Conservation (phyloP, 2,113 vertebrate genomes). For the Plecturocebus donacophilus region DNA sequence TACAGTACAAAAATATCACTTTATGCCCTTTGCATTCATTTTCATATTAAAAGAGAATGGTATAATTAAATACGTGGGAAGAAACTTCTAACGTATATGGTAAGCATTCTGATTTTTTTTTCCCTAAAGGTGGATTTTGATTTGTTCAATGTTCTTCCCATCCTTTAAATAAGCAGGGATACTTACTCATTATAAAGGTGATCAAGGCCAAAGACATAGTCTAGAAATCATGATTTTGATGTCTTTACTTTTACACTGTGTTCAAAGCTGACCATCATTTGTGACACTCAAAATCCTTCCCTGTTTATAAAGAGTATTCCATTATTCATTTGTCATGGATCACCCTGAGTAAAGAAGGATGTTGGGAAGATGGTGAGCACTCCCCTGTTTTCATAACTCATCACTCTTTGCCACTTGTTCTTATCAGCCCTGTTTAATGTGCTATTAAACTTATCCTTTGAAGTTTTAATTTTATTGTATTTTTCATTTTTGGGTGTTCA, state of each 20-base stretch:
- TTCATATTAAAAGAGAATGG: not conserved
- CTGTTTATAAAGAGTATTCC: not conserved
- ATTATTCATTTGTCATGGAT: not conserved
- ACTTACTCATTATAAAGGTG: not conserved
- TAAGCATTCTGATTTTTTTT: not conserved
- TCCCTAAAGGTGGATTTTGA: not conserved
- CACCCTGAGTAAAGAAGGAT: not conserved
- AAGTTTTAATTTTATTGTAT: not conserved
- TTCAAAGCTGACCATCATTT: not conserved
- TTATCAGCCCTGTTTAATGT: not conserved
- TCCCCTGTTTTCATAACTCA: not conserved
- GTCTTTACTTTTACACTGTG: not conserved
- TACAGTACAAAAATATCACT: not conserved
- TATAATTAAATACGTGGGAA: not conserved
- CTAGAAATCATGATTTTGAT: not conserved
- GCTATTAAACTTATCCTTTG: not conserved
- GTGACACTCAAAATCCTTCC: not conserved
- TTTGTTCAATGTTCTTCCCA: not conserved
- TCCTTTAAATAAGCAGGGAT: not conserved
- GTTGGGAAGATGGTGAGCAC: not conserved
- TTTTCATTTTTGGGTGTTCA: not conserved
- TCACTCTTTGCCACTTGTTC: not conserved
- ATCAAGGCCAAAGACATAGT: not conserved
- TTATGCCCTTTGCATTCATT: constrained; percentile 31
- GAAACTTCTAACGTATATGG: not conserved